A percentile compares a stretch with the other conserved stretches of the same genome.
These are phyloP conservation scores for Drosophila mojavensis DNA, from an alignment of 1,140 invertebrate genomes.

Conservation along the genomic window DNA sequence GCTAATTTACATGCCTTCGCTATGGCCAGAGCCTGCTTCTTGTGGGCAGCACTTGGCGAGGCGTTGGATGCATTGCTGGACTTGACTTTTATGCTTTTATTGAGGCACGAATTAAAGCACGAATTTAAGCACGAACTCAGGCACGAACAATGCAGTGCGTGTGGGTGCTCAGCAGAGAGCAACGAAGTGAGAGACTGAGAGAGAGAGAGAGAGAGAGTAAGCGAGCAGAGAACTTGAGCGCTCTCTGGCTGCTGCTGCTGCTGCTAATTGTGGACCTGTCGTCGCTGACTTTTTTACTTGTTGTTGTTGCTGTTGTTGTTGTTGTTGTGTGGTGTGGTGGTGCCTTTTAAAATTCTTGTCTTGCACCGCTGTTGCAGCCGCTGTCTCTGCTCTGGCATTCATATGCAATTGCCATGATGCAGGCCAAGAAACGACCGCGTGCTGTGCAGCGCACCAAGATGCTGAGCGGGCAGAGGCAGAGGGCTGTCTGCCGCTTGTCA, in stretches of 20 bases:
- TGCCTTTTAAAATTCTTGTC: conserved; percentile 76
- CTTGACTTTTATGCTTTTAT: conserved; percentile 65
- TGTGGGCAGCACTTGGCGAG: conserved; percentile 52
- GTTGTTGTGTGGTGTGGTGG: conserved; percentile 38
- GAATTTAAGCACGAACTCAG: conserved; percentile 11
- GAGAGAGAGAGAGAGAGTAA: background rate
- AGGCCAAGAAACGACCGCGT: conserved; percentile 40
- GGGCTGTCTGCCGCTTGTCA: conserved; percentile 4
- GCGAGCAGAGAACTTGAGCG: conserved; percentile 1
- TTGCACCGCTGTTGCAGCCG: conserved; percentile 25
- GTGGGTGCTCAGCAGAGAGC: conserved; percentile 32
- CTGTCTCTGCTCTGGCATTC: conserved; percentile 34
- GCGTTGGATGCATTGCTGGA: conserved; percentile 67
- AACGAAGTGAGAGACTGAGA: background rate
- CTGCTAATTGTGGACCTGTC: conserved; percentile 83
- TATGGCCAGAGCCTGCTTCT: conserved; percentile 15
- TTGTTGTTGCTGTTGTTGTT: conserved; percentile 1
- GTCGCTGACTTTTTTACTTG: conserved; percentile 57
- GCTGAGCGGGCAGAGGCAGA: conserved; percentile 10
- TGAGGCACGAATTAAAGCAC: conserved; percentile 23
- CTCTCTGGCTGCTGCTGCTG: conserved; percentile 9
- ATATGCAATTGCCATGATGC: conserved; percentile 28
- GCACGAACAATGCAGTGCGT: conserved; percentile 13
- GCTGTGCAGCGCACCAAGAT: conserved; percentile 36
- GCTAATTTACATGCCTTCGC: conserved; percentile 71